Percentiles rank a stretch among this genome's conserved stretches.
These are phyloP conservation scores for Pocillopora meandrina DNA, from an alignment of 92 coral and sea anemone genomes.

Conservation along the genomic window DNA sequence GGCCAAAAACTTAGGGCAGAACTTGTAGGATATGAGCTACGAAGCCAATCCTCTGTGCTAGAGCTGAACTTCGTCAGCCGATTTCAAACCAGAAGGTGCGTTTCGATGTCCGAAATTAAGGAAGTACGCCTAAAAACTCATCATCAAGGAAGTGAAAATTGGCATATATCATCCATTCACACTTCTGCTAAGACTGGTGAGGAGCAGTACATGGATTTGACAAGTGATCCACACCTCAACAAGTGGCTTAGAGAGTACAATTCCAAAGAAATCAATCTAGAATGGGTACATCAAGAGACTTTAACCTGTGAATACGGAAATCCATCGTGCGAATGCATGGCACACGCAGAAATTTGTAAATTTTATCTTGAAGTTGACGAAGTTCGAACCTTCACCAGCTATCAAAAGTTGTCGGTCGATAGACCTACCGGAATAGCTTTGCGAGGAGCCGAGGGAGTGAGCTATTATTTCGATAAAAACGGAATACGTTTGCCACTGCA, in stretches of 20 bases:
- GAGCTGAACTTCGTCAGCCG: conserved; percentile 30
- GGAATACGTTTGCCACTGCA: conserved; percentile 23
- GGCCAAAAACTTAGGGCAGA: conserved; percentile 5
- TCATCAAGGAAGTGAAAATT: conserved; percentile 9
- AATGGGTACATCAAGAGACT: conserved; percentile 8
- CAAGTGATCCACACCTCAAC: conserved; percentile 27
- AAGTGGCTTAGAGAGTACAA: conserved; percentile 30
- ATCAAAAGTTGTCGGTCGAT: neutral
- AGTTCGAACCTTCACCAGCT: neutral
- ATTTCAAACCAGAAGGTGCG: conserved; percentile 16
- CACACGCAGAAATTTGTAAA: conserved; percentile 1
- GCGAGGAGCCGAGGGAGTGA: conserved; percentile 36
- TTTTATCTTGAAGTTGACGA: conserved; percentile 4
- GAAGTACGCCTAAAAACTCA: conserved; percentile 7
- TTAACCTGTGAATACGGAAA: conserved; percentile 15
- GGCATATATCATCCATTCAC: conserved; percentile 35
- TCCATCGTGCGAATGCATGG: conserved; percentile 23
- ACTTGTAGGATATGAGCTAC: conserved; percentile 22
- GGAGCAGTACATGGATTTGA: conserved; percentile 11
- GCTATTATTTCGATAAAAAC: neutral
- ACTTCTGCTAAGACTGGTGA: conserved; percentile 30
- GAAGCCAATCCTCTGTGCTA: neutral
- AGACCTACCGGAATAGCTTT: conserved; percentile 16
- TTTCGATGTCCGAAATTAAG: conserved; percentile 2
- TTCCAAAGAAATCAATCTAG: conserved; percentile 25